A percentile compares a stretch with the other conserved stretches of the same genome.
phyloP scores from a whole-genome alignment of 2,797 vertebrate species.

The Crenuchus spilurus region DNA sequence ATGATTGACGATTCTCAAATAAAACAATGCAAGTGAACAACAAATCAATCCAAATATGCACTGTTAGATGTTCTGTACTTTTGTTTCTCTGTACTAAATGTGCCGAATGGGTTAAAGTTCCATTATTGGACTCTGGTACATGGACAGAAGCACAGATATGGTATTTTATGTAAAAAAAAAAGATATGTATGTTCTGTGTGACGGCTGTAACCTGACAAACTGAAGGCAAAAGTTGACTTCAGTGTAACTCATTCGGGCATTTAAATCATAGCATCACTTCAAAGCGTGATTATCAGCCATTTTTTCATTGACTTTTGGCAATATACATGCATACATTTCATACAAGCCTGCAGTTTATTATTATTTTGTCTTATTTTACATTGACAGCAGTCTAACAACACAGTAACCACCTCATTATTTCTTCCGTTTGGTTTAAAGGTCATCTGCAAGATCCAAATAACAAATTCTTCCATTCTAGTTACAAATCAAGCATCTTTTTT shows the following conservation, averaged over 20 bases:
- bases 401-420: not conserved
- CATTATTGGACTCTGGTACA: not conserved
- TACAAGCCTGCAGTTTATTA: not conserved
- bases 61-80: not conserved
- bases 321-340: conserved; percentile 34
- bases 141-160: no score
- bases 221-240: no score
- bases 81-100: not conserved
- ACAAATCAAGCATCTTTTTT: no score
- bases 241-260: not conserved
- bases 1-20: no score
- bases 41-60: no score
- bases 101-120: not conserved
- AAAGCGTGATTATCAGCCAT: conserved; percentile 15
- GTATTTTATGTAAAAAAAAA: no score
- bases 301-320: not conserved
- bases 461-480: not conserved
- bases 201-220: no score
- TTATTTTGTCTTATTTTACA: not conserved
- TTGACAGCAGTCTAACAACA: not conserved
- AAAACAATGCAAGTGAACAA: no score
- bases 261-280: conserved; percentile 29
- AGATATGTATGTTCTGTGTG: no score
- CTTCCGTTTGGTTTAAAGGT: not conserved
- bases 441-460: conserved; percentile 5